Evolutionary conservation across 1,140 invertebrate species (phyloP), one percentile per base, ranked within the genome.

Genomic region (Calycopis cecrops): DNA sequence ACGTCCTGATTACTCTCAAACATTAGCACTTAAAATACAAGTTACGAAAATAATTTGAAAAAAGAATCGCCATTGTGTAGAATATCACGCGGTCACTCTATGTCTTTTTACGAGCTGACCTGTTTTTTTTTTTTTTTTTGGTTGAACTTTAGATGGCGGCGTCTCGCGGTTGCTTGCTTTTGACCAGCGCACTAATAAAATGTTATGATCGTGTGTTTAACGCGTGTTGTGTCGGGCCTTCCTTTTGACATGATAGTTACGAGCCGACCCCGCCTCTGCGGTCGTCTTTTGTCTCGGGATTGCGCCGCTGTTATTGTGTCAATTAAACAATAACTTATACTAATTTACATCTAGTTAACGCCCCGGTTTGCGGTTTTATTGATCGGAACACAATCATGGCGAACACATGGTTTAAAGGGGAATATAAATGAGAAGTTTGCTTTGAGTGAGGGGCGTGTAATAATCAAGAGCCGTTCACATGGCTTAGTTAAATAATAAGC

Each of bases 141-240:
- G 70, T 79, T 81, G 81, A 84, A 85, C 81, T 85, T 79, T 79
- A 77, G 83, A 79, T 73, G 76, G 78, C 74, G 77, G 76, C 73
- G 73, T 79, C 73, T 67, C 74, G 80, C 77, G 80, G 79, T 76
- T 80, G 81, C 79, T 78, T 78, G 81, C 81, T 81, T 85, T 84
- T 82, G 81, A 83, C 79, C 83, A 78, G 67, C 69, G 74, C 76
- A 81, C 84, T 85, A 87, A 87, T 87, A 87, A 87, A 87, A 87
- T 87, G 81, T 87, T 87, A 87, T 85, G 81, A 82, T 82, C 76
- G 83, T 87, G 74, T 87, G 84, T 84, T 87, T 87, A 84, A 85
- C 81, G 84, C 80, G 76, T 79, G 76, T 79, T 83, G 68, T 79
- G 83, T 85, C 79, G 81, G 80, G 60, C 80, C 80, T 78, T 79